These are phyloP conservation scores for Rhyzopertha dominica DNA, from an alignment of 1,140 invertebrate species.

Conservation along the genomic window DNA sequence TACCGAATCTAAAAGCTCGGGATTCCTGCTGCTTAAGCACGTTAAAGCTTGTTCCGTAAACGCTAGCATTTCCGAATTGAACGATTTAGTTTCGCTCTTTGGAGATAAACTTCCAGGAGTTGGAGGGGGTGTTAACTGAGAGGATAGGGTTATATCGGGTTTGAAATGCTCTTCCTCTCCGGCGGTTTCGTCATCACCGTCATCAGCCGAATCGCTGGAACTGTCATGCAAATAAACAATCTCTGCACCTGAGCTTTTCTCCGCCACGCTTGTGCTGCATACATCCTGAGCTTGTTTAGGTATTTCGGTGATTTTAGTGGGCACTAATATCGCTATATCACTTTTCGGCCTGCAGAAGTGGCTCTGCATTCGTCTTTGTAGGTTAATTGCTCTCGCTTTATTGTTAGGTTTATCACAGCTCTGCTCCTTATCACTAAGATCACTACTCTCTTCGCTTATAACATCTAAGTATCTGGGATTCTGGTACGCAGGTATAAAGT, in stretches of 20 bases:
- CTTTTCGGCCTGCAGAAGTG: slow-evolving; percentile 31
- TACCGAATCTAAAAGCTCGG: not conserved
- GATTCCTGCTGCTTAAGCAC: too few species aligned
- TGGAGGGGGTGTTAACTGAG: slow-evolving; percentile 33
- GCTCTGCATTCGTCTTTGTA: slow-evolving; percentile 30
- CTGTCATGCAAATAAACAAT: slow-evolving; percentile 30
- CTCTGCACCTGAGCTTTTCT: slow-evolving; percentile 21
- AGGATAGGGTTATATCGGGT: slow-evolving; percentile 5
- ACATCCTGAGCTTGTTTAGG: slow-evolving; percentile 10
- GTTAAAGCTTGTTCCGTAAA: too few species aligned
- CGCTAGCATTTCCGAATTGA: too few species aligned
- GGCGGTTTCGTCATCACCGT: slow-evolving; percentile 12
- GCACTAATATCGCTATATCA: slow-evolving; percentile 19
- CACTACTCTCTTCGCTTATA: slow-evolving; percentile 61
- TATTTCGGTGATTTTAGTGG: slow-evolving; percentile 25
- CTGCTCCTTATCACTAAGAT: slow-evolving; percentile 50
- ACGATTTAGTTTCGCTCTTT: slow-evolving; percentile 13
- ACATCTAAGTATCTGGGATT: slow-evolving; percentile 59
- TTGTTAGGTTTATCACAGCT: too few species aligned
- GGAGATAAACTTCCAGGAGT: slow-evolving; percentile 27
- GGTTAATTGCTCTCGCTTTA: too few species aligned
- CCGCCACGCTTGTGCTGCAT: slow-evolving; percentile 10
- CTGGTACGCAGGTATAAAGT: slow-evolving; percentile 49
- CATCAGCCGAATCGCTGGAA: slow-evolving; percentile 9
- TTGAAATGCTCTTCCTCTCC: not conserved